A percentile compares a stretch with the other conserved stretches of the same genome.
Conservation (phyloP, 23 tunicate genomes). For the Ascidia mentula region DNA sequence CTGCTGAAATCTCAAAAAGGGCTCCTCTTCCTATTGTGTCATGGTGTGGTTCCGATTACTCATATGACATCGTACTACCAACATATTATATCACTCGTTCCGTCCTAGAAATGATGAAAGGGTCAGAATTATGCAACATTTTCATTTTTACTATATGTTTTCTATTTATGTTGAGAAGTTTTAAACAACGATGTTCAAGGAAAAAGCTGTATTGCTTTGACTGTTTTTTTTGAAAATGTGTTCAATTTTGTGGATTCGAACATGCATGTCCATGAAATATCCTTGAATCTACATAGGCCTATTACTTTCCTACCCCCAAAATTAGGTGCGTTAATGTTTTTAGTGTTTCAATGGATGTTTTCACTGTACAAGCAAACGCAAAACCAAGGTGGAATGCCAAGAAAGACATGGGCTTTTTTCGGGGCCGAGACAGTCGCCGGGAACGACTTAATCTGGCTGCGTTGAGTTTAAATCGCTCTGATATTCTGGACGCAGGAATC, state of each 20-base stretch:
- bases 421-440: constrained; percentile 94
- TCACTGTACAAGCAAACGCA: constrained; percentile 86
- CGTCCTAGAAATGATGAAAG: constrained; percentile 80
- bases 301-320: no score
- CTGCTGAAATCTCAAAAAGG: constrained; percentile 57
- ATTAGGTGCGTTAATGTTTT: no score
- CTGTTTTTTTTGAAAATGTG: no score
- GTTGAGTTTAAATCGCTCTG: constrained; percentile 79
- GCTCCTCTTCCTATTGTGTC: constrained; percentile 86
- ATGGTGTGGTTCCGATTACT: constrained; percentile 92
- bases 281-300: no score
- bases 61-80: constrained; percentile 84
- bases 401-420: constrained; percentile 72
- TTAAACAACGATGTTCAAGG: no score
- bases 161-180: no score
- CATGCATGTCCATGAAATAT: no score
- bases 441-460: constrained; percentile 89
- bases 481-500: constrained; percentile 74
- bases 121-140: no score
- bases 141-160: no score
- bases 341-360: no score
- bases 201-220: no score
- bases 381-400: constrained; percentile 87
- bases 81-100: constrained; percentile 87
- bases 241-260: no score